Evolutionary conservation across 2,888 invertebrate genomes (phyloP).

Genomic region (Hemithea aestivaria): DNA sequence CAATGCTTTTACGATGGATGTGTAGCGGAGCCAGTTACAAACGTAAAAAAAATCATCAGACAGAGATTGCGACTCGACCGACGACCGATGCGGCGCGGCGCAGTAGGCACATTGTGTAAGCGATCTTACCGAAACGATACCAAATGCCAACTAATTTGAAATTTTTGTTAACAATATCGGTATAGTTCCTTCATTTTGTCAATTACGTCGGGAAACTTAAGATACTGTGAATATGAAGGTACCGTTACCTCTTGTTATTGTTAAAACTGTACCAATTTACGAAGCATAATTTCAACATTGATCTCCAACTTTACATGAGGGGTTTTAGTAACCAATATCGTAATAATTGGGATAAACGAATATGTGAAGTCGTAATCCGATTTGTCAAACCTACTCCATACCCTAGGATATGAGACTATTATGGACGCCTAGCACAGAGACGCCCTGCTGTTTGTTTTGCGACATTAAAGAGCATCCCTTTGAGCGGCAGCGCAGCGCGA

Average conservation of each 20-base stretch:
- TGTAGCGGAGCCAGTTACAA: slow-evolving; percentile 32
- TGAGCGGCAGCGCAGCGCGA: slow-evolving; percentile 53
- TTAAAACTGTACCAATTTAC: no score
- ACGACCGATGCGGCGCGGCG: slow-evolving; percentile 35
- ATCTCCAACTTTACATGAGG: no score
- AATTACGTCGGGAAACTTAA: slow-evolving; percentile 26
- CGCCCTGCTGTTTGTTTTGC: slow-evolving; percentile 69
- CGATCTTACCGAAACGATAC: slow-evolving; percentile 62
- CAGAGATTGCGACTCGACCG: slow-evolving; percentile 38
- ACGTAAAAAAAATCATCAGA: slow-evolving; percentile 46
- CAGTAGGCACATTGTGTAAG: slow-evolving; percentile 51
- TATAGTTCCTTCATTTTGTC: slow-evolving; percentile 31
- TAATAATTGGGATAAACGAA: no score
- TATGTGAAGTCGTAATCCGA: slow-evolving; percentile 28
- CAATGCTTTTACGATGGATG: slow-evolving; percentile 65
- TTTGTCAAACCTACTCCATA: slow-evolving; percentile 35
- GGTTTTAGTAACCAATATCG: no score
- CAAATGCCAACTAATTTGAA: slow-evolving; percentile 57
- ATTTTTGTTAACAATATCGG: slow-evolving; percentile 39
- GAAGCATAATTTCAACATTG: no score
- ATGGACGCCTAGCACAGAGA: slow-evolving; percentile 24
- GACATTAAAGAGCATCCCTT: slow-evolving; percentile 48
- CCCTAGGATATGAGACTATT: slow-evolving; percentile 20
- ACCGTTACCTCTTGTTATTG: slow-evolving; percentile 15
- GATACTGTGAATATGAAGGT: slow-evolving; percentile 20